A percentile compares a stretch with the other conserved stretches of the same genome.
These are phyloP conservation scores for Drosophila parthenogenetica DNA, from an alignment of 2,888 invertebrate species.

Conservation along the genomic window DNA sequence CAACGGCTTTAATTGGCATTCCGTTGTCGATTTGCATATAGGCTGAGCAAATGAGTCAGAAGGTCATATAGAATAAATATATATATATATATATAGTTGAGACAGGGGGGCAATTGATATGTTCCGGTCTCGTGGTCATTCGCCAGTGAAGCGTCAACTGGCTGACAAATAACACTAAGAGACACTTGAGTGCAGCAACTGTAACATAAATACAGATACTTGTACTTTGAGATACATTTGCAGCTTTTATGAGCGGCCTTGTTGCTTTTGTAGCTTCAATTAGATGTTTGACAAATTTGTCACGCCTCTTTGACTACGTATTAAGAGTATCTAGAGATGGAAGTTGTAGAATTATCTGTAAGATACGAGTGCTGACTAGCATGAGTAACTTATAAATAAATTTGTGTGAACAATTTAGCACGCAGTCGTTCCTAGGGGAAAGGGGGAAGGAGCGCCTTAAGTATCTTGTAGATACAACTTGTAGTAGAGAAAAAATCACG, in stretches of 20 bases:
- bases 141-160: constrained; percentile 68
- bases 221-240: constrained; percentile 18
- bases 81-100: not conserved
- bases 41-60: constrained; percentile 61
- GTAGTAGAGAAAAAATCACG: no score
- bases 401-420: no score
- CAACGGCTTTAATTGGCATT: constrained; percentile 48
- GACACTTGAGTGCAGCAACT: constrained; percentile 36
- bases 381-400: no score
- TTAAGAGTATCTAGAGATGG: not conserved
- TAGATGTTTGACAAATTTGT: constrained; percentile 62
- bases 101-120: constrained; percentile 66
- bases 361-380: no score
- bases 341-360: not conserved
- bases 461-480: not conserved
- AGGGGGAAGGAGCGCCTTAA: no score
- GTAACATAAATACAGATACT: constrained; percentile 28
- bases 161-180: constrained; percentile 54
- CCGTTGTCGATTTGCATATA: constrained; percentile 54
- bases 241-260: constrained; percentile 17
- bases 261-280: constrained; percentile 39
- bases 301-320: constrained; percentile 45
- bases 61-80: constrained; percentile 38
- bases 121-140: constrained; percentile 70
- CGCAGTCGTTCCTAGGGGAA: no score